Evolutionary conservation across 2,113 vertebrate genomes (phyloP).

Genomic region (Cygnus atratus): DNA sequence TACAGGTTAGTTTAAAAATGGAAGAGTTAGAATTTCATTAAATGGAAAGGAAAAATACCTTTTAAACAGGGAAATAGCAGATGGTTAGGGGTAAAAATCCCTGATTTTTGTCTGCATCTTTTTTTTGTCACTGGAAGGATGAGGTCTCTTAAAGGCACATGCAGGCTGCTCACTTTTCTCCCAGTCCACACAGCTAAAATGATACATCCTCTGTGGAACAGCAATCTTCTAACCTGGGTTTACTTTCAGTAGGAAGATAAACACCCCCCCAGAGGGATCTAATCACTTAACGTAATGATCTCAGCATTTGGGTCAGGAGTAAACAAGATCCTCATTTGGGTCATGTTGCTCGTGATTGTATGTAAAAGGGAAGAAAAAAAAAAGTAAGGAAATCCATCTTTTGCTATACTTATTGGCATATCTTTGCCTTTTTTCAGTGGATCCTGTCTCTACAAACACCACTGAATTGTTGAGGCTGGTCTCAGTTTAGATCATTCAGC

Average conservation of each 20-base stretch:
- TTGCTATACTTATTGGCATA: not conserved
- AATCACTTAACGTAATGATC: not conserved
- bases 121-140: not conserved
- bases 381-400: not conserved
- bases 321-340: not conserved
- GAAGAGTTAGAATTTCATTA: not conserved
- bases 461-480: not conserved
- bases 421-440: not conserved
- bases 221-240: not conserved
- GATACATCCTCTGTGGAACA: not conserved
- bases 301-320: not conserved
- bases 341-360: not conserved
- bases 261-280: not conserved
- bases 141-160: not conserved
- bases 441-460: not conserved
- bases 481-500: not conserved
- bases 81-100: not conserved
- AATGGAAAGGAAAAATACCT: not conserved
- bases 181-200: not conserved
- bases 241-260: not conserved
- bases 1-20: not conserved
- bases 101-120: not conserved
- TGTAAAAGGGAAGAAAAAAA: not conserved
- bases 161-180: not conserved
- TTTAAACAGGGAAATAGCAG: not conserved